These are phyloP conservation scores for Galerucella calmariensis DNA, from an alignment of 2,888 invertebrate genomes.

Conservation along the genomic window DNA sequence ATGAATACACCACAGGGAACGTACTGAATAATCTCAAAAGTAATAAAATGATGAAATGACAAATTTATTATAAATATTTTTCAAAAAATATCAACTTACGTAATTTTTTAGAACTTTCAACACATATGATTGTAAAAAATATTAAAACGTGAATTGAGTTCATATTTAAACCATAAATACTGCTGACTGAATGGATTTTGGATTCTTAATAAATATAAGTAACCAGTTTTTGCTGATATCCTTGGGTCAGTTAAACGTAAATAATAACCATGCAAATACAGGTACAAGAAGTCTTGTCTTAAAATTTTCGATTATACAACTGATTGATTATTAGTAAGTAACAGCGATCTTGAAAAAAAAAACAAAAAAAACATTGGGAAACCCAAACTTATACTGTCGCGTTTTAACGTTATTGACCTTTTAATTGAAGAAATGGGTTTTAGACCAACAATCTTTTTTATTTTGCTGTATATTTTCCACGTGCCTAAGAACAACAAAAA, in stretches of 20 bases:
- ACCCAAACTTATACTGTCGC: too few relatives aligned
- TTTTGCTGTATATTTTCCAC: too few relatives aligned
- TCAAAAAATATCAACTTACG: constrained; percentile 6
- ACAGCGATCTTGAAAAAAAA: background rate
- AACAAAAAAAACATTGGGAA: background rate
- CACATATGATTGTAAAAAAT: background rate
- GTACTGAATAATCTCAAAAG: background rate
- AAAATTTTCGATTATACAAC: background rate
- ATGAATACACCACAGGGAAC: too few relatives aligned
- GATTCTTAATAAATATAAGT: background rate
- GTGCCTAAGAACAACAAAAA: too few relatives aligned
- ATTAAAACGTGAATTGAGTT: constrained; percentile 1
- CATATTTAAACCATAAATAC: background rate
- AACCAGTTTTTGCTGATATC: background rate
- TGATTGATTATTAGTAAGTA: background rate
- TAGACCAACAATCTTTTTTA: too few relatives aligned
- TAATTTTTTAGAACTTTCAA: constrained; percentile 13
- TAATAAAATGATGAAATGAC: background rate
- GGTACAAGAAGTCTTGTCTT: background rate
- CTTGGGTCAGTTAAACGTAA: background rate
- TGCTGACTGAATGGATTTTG: background rate
- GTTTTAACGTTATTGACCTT: too few relatives aligned
- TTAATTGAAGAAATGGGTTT: too few relatives aligned
- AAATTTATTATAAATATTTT: background rate
- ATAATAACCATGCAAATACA: background rate